Conservation (phyloP, 2,888 invertebrate species). For the Agonopterix arenella region DNA sequence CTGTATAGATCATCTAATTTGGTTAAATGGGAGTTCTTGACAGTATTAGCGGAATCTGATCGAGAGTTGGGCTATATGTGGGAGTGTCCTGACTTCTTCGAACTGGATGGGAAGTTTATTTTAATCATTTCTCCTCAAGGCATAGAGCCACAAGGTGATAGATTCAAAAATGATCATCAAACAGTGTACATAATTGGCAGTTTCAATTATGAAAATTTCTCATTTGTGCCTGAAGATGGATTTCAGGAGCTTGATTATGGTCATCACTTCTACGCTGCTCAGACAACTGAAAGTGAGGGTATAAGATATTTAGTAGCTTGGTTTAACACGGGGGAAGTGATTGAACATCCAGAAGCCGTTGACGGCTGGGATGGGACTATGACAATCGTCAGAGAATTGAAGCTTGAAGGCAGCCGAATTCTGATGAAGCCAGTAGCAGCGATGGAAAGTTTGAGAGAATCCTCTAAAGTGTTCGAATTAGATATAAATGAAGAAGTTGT, state of each 20-base stretch:
- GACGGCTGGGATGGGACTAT: slow-evolving; percentile 66
- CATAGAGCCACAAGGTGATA: slow-evolving; percentile 48
- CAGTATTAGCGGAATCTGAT: slow-evolving; percentile 49
- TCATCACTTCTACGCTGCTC: slow-evolving; percentile 68
- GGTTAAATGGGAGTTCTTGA: slow-evolving; percentile 52
- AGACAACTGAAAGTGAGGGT: slow-evolving; percentile 50
- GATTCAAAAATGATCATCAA: slow-evolving; percentile 55
- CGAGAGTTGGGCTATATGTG: slow-evolving; percentile 64
- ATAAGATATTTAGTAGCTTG: slow-evolving; percentile 55
- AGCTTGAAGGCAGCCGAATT: slow-evolving; percentile 41
- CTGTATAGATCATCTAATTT: slow-evolving; percentile 60
- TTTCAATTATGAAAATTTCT: slow-evolving; percentile 56
- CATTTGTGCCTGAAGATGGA: slow-evolving; percentile 43
- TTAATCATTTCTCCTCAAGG: slow-evolving; percentile 67
- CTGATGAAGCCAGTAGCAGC: slow-evolving; percentile 48
- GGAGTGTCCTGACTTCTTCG: slow-evolving; percentile 74
- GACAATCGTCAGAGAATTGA: slow-evolving; percentile 57
- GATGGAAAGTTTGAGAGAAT: slow-evolving; percentile 18
- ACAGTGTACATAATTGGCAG: slow-evolving; percentile 63
- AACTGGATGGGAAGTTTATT: slow-evolving; percentile 56
- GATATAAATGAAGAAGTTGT: neutral
- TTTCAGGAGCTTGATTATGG: slow-evolving; percentile 67
- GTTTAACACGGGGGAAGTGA: slow-evolving; percentile 64
- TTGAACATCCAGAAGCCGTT: slow-evolving; percentile 41
- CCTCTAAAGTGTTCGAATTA: too few species aligned